These are phyloP conservation scores for Euleptes europaea DNA, from an alignment of 2,113 vertebrate species.

Conservation along the genomic window DNA sequence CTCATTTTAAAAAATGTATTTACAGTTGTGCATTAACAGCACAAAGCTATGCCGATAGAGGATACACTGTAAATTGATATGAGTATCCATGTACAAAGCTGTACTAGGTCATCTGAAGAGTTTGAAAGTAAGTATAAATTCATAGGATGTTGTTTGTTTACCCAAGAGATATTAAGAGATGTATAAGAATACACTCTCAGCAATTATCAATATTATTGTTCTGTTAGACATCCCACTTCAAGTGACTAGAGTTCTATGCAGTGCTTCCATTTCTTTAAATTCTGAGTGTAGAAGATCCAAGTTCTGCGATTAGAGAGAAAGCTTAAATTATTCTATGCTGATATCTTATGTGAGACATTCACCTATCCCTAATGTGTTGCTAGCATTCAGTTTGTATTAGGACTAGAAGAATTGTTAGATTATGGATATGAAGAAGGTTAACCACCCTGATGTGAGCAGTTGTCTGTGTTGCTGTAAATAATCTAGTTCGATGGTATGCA, in stretches of 20 bases:
- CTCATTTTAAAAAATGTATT: not conserved
- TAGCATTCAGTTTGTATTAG: not conserved
- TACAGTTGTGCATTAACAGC: not conserved
- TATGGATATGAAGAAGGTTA: not conserved
- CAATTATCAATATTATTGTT: not conserved
- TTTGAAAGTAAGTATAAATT: not conserved
- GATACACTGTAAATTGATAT: not conserved
- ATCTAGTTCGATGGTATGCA: not conserved
- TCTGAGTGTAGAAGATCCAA: not conserved
- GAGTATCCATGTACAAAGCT: not conserved
- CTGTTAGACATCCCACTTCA: not conserved
- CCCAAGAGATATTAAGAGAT: not conserved
- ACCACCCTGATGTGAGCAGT: not conserved
- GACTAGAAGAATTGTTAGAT: not conserved
- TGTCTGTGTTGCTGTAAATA: not conserved
- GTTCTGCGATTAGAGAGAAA: not conserved
- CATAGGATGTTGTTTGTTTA: not conserved
- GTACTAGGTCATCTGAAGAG: not conserved
- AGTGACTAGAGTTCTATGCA: not conserved
- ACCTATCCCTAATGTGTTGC: not conserved
- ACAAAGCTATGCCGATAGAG: not conserved
- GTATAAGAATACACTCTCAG: not conserved
- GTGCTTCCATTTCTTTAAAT: not conserved
- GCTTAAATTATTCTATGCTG: not conserved
- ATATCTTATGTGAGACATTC: not conserved